A percentile compares a stretch with the other conserved stretches of the same genome.
These are phyloP conservation scores for Coboldia fuscipes DNA, from an alignment of 1,140 invertebrate species.

Conservation along the genomic window DNA sequence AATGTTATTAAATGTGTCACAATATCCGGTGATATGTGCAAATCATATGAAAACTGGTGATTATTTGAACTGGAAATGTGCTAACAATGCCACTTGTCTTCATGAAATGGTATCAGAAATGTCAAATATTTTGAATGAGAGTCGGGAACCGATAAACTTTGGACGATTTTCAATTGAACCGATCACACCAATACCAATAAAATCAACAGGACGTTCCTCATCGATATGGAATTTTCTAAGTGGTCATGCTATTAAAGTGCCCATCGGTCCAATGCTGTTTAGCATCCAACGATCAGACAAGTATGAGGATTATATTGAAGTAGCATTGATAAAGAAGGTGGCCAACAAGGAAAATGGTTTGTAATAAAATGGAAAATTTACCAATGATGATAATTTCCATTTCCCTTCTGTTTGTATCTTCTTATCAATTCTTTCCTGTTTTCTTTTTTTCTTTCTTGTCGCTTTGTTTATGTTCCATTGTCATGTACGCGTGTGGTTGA, in stretches of 20 bases:
- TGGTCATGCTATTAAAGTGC: constrained; percentile 17
- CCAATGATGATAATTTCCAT: neutral
- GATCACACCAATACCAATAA: neutral
- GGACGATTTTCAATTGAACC: constrained; percentile 15
- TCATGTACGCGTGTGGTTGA: no score
- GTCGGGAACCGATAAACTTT: constrained; percentile 16
- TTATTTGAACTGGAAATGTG: constrained; percentile 19
- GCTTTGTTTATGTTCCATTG: no score
- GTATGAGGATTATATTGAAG: constrained; percentile 18
- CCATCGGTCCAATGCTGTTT: constrained; percentile 18
- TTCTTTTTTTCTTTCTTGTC: no score
- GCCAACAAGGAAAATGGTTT: neutral
- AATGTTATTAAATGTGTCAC: neutral
- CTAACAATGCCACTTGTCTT: constrained; percentile 19
- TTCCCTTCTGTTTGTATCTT: neutral
- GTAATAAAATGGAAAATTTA: neutral
- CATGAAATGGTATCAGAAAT: constrained; percentile 10
- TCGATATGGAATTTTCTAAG: constrained; percentile 17
- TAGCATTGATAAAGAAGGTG: constrained; percentile 17
- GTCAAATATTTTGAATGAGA: constrained; percentile 12
- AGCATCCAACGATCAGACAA: constrained; percentile 20
- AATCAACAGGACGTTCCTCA: constrained; percentile 10
- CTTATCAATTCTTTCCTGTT: no score
- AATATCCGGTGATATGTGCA: neutral
- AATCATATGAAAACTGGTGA: no score